Conservation (phyloP, 2,797 vertebrate species). For the Sylvia borin region DNA sequence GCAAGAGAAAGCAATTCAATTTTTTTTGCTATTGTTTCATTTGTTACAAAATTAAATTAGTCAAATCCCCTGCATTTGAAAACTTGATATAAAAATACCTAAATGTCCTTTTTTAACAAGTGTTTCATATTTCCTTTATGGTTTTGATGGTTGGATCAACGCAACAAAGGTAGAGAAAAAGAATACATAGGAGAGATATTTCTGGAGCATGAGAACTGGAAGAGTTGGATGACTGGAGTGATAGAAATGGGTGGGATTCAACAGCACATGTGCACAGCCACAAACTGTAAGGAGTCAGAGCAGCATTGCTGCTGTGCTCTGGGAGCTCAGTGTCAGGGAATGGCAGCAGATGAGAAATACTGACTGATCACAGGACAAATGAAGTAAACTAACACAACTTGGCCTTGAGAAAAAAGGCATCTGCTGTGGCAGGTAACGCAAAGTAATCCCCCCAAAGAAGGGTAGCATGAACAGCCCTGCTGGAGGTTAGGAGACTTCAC, state of each 20-base stretch:
- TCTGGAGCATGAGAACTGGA: not conserved
- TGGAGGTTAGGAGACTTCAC: not conserved
- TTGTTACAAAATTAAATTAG: not conserved
- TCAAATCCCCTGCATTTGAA: not conserved
- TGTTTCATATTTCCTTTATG: not conserved
- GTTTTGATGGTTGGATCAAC: not conserved
- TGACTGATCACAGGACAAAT: not conserved
- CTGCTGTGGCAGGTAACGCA: not conserved
- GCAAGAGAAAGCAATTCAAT: not conserved
- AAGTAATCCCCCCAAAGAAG: not conserved
- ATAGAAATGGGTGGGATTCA: not conserved
- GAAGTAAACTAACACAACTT: not conserved
- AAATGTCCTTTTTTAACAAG: not conserved
- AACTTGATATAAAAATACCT: not conserved
- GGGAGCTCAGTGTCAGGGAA: not conserved
- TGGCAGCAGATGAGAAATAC: not conserved
- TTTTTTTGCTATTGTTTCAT: not conserved
- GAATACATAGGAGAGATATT: not conserved
- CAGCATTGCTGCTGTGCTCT: not conserved
- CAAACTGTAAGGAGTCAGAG: not conserved
- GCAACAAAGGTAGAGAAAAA: not conserved
- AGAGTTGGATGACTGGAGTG: not conserved
- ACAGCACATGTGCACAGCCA: rapidly evolving
- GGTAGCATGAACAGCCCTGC: not conserved
- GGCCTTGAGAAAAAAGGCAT: not conserved